Base-by-base conservation (phyloP, 2,888 invertebrate genomes). In the Synergus itoensis region DNA sequence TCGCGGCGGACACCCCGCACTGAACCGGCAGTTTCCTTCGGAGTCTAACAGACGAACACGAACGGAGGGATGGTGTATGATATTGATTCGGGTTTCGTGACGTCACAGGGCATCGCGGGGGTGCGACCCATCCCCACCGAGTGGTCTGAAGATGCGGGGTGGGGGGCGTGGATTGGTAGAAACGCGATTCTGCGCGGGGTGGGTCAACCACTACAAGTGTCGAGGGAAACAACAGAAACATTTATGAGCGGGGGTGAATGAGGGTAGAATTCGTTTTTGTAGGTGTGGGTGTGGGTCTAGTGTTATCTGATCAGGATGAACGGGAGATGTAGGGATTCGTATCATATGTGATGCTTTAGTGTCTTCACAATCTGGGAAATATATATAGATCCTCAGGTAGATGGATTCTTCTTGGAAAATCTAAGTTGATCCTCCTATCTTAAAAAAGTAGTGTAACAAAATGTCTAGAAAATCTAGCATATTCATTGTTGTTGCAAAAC, bases 1-100 rank as follows among this genome's bases (percentile, higher is more conserved):
- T 91, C 87, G 89, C 89, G 89, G 90, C 88, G 90, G 89, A 91
- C 89, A 89, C 89, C 90, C 90, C 89, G 91, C 90, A 91, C 91
- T 91, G 90, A 90, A 86, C 85, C 86, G 83, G 76, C 79, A 78
- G 82, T 81, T 80, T 82, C 75, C 81, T 81, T 80, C 45, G 88
- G 85, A 88, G 86, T 87, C 88, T 79, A 86, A 80, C 81, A 65
- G 41, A 65, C 41, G 65, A 65, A 65, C 48, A 73, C 40, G n/a
- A 53, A 84, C 80, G 83, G 86, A 87, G 85, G 87, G 87, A 86
- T 82, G 86, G 87, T 83, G 86, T 87, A 83, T 80, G 87, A 88
- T 90, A 91, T 91, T 90, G 91, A 91, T 91, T 91, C 88, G 82
- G 83, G 83, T 85, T 84, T 84, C 81, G 86, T 89, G 88, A 89